phyloP scores from a whole-genome alignment of 2,797 vertebrate genomes.

The Gymnoscopelus microlampas region DNA sequence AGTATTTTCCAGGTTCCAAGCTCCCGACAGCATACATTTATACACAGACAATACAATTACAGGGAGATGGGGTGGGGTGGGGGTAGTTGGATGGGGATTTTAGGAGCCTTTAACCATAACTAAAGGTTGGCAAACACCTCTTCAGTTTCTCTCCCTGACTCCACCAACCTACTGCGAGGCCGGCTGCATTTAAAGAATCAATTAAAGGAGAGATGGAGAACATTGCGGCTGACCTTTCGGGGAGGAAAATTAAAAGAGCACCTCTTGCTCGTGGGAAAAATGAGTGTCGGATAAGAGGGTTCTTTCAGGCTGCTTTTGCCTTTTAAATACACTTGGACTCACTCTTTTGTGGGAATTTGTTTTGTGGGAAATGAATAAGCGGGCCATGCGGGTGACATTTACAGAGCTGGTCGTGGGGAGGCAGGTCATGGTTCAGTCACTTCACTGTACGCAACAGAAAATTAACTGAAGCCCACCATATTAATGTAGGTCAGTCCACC shows the following conservation, averaged over 20 bases:
- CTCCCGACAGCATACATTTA: conserved; percentile 40
- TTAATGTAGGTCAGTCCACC: conserved; percentile 68
- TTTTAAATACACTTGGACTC: conserved; percentile 81
- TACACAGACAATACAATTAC: conserved; percentile 51
- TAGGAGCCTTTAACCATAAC: conserved; percentile 58
- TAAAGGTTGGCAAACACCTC: conserved; percentile 67
- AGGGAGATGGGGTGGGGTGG: conserved; percentile 19
- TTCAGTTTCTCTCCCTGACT: conserved; percentile 42
- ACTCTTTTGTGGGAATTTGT: conserved; percentile 76
- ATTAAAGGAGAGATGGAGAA: conserved; percentile 82
- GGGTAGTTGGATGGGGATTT: conserved; percentile 44
- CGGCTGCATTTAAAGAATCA: conserved; percentile 82
- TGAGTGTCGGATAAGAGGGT: conserved; percentile 65
- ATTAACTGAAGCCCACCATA: conserved; percentile 68
- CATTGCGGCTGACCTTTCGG: conserved; percentile 81
- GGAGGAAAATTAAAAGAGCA: conserved; percentile 84
- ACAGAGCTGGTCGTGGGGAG: conserved; percentile 64
- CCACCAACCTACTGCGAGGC: conserved; percentile 43
- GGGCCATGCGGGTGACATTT: conserved; percentile 74
- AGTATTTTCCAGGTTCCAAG: conserved; percentile 36
- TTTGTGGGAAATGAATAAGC: conserved; percentile 75
- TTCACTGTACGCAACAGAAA: conserved; percentile 71
- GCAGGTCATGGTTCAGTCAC: conserved; percentile 67
- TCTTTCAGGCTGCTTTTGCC: conserved; percentile 74
- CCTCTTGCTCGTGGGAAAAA: conserved; percentile 78